Conservation (phyloP, 2,888 invertebrate species). For the Bembecia ichneumoniformis region DNA sequence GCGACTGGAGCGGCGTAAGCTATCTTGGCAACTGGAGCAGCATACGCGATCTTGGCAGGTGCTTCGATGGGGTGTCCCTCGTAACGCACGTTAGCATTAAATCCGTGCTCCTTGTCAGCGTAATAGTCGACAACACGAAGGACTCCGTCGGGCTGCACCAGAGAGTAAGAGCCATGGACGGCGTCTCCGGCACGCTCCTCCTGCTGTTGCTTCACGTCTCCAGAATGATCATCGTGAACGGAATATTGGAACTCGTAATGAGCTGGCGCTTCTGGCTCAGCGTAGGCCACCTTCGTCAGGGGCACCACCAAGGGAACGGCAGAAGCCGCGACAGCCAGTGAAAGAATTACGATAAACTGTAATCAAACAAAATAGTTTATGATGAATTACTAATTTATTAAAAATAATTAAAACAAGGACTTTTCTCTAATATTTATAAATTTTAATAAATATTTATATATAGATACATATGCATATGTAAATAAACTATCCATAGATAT, state of each 20-base stretch:
- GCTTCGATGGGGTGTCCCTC: slow-evolving; percentile 41
- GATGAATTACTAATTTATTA: no score
- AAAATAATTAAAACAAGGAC: no score
- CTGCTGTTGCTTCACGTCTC: slow-evolving; percentile 61
- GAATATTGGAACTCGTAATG: slow-evolving; percentile 60
- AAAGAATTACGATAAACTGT: slow-evolving; percentile 32
- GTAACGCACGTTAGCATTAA: slow-evolving; percentile 59
- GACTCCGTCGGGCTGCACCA: slow-evolving; percentile 60
- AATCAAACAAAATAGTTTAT: background rate
- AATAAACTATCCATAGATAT: no score
- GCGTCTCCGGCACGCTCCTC: slow-evolving; percentile 54
- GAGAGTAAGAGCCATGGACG: slow-evolving; percentile 60
- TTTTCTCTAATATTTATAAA: no score
- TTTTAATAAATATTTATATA: no score
- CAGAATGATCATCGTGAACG: slow-evolving; percentile 53
- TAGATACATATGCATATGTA: slow-evolving; percentile 19
- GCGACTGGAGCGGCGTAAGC: slow-evolving; percentile 30
- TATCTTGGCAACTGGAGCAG: slow-evolving; percentile 22
- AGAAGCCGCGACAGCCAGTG: slow-evolving; percentile 32
- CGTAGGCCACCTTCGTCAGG: slow-evolving; percentile 38
- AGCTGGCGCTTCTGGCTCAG: slow-evolving; percentile 45
- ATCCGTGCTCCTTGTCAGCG: slow-evolving; percentile 52
- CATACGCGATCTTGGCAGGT: slow-evolving; percentile 20
- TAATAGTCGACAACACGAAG: slow-evolving; percentile 61
- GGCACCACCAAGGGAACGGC: slow-evolving; percentile 25